Evolutionary conservation across 2,888 invertebrate genomes (phyloP).

Genomic region (Germaria angustata): DNA sequence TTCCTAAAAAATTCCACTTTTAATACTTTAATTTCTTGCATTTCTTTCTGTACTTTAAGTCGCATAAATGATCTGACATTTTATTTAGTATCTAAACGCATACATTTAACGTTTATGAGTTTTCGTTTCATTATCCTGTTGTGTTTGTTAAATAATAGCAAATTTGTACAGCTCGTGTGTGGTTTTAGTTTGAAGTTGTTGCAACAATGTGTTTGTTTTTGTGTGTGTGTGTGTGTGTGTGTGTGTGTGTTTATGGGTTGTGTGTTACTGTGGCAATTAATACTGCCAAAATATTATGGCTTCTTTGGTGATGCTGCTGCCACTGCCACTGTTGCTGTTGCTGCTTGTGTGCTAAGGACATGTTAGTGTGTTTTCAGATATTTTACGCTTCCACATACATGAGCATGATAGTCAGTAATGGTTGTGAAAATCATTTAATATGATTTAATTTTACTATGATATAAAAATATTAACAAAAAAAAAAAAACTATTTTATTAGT

Average conservation of each 20-base stretch:
- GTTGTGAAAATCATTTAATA: not conserved
- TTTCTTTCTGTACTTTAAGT: not conserved
- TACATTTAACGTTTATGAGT: not conserved
- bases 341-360: not conserved
- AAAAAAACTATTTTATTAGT: constrained; percentile 10
- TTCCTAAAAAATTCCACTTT: too few species aligned
- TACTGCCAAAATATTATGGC: constrained; percentile 50
- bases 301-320: not conserved
- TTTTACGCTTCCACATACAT: not conserved
- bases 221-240: not conserved
- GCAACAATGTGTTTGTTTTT: too few species aligned
- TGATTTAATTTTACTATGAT: not conserved
- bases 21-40: too few species aligned
- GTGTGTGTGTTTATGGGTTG: not conserved
- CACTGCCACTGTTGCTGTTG: not conserved
- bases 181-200: not conserved
- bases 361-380: constrained; percentile 35
- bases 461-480: too few species aligned
- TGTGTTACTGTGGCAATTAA: constrained; percentile 40
- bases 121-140: not conserved
- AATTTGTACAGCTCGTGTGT: not conserved
- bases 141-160: not conserved
- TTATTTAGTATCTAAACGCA: not conserved
- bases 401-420: not conserved
- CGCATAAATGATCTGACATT: too few species aligned